Conservation (phyloP, 2,113 vertebrate genomes). For the Grammomys dolichurus region DNA sequence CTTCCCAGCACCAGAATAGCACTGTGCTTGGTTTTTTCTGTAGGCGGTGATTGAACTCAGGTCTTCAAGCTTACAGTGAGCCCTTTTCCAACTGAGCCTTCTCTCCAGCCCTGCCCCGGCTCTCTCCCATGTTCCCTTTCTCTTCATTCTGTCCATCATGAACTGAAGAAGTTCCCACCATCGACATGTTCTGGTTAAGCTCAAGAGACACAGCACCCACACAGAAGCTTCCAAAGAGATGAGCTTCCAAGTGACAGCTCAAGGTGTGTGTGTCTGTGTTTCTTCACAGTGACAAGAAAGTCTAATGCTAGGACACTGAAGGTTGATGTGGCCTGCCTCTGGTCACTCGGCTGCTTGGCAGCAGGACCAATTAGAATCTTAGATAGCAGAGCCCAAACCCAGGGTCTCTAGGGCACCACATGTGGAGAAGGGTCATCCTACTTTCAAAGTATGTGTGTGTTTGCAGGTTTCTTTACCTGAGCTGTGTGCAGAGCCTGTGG, state of each 20-base stretch:
- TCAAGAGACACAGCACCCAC: neutral
- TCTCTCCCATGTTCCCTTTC: neutral
- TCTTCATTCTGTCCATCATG: neutral
- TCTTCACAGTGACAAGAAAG: neutral
- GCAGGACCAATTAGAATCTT: neutral
- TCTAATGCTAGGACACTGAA: neutral
- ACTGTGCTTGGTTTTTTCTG: neutral
- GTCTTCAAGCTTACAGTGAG: neutral
- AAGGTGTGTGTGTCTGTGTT: neutral
- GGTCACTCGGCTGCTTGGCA: neutral
- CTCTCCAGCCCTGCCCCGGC: no score
- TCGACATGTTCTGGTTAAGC: neutral
- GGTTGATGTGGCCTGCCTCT: neutral
- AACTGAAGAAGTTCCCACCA: neutral
- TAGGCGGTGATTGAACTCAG: neutral
- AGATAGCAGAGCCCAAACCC: neutral
- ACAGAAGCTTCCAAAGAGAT: neutral
- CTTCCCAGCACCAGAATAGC: no score
- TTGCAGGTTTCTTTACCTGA: conserved; percentile 84
- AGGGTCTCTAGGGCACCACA: neutral
- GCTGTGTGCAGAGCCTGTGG: conserved; percentile 72
- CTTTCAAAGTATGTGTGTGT: rapidly evolving
- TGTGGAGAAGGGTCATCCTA: neutral
- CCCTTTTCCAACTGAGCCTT: neutral
- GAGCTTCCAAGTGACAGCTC: neutral